Percentiles rank a stretch among this genome's conserved stretches.
Evolutionary conservation across 2,797 vertebrate species (phyloP).

Genomic region (Vipera ursinii): DNA sequence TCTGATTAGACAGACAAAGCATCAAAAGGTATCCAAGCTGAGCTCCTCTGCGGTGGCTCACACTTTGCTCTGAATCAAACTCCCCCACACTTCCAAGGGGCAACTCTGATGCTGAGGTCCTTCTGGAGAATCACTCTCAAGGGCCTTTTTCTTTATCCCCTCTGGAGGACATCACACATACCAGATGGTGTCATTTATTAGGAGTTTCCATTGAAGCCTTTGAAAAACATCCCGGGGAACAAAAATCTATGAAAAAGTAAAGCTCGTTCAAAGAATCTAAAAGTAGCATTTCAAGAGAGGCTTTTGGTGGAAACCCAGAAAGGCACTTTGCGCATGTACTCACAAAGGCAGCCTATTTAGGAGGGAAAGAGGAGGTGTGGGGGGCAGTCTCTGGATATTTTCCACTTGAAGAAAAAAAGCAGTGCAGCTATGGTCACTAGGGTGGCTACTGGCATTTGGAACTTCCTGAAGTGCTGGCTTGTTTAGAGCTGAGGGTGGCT

Average conservation of each 20-base stretch:
- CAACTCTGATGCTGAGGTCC: neutral
- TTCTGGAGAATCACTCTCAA: neutral
- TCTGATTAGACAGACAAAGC: neutral
- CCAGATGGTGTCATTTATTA: neutral
- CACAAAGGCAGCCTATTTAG: neutral
- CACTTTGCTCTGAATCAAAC: neutral
- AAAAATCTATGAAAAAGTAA: neutral
- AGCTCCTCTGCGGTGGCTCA: neutral
- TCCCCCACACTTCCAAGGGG: neutral
- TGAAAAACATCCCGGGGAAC: slow-evolving; percentile 6
- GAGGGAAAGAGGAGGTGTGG: neutral
- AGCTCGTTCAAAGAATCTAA: neutral
- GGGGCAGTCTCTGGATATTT: neutral
- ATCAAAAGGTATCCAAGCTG: neutral
- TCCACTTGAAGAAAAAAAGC: neutral
- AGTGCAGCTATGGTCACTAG: neutral
- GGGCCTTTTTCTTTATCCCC: neutral
- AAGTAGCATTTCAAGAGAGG: neutral
- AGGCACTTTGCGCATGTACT: neutral
- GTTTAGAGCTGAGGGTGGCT: neutral
- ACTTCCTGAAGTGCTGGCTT: neutral
- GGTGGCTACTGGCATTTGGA: neutral
- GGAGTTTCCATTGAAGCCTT: neutral
- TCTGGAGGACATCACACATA: neutral
- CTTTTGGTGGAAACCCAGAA: neutral